A percentile compares a stretch with the other conserved stretches of the same genome.
phyloP scores from a whole-genome alignment of 1,140 invertebrate genomes.

The Harlomillsia oculata region DNA sequence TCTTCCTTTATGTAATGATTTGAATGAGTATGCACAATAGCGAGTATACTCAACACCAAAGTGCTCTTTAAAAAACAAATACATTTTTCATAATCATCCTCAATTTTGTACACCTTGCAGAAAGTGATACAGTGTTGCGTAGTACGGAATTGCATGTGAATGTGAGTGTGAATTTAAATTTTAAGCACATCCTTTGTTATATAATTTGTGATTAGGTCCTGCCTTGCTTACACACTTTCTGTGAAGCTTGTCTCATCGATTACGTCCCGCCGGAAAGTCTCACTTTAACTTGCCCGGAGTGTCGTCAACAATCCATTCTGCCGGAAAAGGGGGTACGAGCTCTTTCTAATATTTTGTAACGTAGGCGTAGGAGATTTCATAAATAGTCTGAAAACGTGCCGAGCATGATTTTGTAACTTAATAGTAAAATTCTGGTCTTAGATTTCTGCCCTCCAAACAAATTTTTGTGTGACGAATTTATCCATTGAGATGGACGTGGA shows the following conservation, averaged over 20 bases:
- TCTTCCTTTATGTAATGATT: too few relatives aligned
- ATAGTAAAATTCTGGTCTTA: conserved; percentile 16
- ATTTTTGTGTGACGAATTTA: conserved; percentile 45
- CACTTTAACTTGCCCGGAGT: conserved; percentile 48
- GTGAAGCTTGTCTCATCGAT: conserved; percentile 40
- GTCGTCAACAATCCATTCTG: conserved; percentile 48
- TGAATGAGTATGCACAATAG: too few relatives aligned
- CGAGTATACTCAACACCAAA: too few relatives aligned
- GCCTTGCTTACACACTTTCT: conserved; percentile 45
- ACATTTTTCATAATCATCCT: neutral
- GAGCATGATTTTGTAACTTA: neutral
- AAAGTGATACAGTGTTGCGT: neutral
- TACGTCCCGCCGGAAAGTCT: conserved; percentile 44
- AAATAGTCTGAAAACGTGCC: neutral
- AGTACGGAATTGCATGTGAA: neutral
- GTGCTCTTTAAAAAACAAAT: neutral
- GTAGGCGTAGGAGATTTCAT: neutral
- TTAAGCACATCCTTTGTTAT: neutral
- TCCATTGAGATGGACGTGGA: conserved; percentile 30
- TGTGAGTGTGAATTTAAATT: neutral
- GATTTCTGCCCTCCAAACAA: conserved; percentile 44
- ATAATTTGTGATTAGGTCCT: conserved; percentile 38
- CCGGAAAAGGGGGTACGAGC: conserved; percentile 44
- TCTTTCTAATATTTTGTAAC: neutral
- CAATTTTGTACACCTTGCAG: neutral